These are phyloP conservation scores for Pantelozetes paolii DNA, from an alignment of 2,888 invertebrate genomes.

Conservation along the genomic window DNA sequence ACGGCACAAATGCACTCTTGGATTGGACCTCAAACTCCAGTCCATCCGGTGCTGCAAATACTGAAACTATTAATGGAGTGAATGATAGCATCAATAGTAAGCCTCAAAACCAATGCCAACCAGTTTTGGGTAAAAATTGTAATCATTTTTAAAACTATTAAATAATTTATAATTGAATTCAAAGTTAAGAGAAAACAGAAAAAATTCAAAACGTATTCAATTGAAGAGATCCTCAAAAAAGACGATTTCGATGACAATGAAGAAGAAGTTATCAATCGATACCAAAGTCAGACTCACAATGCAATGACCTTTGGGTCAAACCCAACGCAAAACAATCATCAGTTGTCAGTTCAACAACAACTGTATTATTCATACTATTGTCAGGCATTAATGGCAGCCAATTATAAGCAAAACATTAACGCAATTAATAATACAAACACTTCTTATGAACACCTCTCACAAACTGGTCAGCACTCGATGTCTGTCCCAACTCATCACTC, in stretches of 20 bases:
- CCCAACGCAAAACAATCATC: neutral
- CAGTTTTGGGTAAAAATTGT: neutral
- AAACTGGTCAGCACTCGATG: neutral
- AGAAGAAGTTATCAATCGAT: neutral
- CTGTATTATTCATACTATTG: constrained; percentile 42
- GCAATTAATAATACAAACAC: neutral
- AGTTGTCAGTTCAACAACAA: constrained; percentile 34
- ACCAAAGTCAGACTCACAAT: neutral
- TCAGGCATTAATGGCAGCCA: constrained; percentile 57
- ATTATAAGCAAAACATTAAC: neutral
- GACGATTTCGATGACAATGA: constrained; percentile 40
- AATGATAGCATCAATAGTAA: neutral
- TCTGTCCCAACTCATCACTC: neutral
- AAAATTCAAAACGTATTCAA: constrained; percentile 40
- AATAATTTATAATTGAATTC: neutral
- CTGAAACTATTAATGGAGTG: neutral
- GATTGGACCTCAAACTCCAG: neutral
- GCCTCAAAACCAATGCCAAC: neutral
- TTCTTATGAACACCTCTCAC: neutral
- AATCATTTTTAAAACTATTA: neutral
- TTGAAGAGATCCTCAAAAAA: constrained; percentile 42
- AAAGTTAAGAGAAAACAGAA: constrained; percentile 12
- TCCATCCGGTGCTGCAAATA: neutral
- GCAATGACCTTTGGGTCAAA: neutral
- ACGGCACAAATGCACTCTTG: constrained; percentile 8